phyloP scores from a whole-genome alignment of 2,113 vertebrate species.

The Eulemur macaco region DNA sequence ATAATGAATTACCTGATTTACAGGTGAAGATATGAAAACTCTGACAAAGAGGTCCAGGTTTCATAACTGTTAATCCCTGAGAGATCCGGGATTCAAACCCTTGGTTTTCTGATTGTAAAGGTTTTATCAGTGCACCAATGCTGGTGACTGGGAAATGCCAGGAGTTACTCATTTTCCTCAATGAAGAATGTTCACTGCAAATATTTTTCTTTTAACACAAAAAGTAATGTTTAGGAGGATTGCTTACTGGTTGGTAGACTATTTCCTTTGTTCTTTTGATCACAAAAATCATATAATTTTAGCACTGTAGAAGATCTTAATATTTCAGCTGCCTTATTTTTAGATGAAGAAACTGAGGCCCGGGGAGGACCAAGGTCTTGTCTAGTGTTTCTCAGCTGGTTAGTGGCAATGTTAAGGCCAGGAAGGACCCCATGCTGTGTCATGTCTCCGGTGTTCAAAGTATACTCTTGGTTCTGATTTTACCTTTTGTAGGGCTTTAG shows the following conservation, averaged over 20 bases:
- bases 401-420: background rate
- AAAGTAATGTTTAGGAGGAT: constrained; percentile 10
- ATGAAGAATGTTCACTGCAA: background rate
- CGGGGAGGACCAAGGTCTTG: background rate
- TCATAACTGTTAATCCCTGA: background rate
- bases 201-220: constrained; percentile 6
- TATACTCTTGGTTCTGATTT: background rate
- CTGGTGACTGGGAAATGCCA: background rate
- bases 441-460: background rate
- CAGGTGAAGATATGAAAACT: background rate
- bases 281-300: background rate
- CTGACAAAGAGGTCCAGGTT: background rate
- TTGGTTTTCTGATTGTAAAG: constrained; percentile 5
- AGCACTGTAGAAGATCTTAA: background rate
- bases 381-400: background rate
- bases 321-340: background rate
- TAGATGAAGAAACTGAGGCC: background rate
- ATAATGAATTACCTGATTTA: background rate
- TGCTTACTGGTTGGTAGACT: background rate
- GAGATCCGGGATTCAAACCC: background rate
- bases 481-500: background rate
- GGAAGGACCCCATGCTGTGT: background rate
- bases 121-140: background rate
- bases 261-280: background rate
- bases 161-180: background rate